Base-by-base conservation (phyloP, 2,888 invertebrate species). In the Polyommatus iphigenia region DNA sequence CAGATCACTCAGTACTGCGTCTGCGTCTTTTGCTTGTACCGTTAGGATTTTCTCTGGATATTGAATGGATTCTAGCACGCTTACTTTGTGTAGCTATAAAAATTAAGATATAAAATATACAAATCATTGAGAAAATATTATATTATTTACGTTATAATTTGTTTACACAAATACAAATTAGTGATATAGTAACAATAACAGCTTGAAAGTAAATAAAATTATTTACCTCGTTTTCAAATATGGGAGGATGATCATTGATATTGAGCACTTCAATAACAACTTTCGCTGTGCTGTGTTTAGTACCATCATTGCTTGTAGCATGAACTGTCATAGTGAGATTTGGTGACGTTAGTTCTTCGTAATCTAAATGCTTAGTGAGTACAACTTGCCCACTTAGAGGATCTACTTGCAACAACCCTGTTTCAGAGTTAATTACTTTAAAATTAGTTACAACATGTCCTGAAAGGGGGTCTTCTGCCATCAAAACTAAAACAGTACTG, bases 171-270 rank as follows among this genome's bases (percentile, higher is more conserved):
- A 46, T 29, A 29, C 0, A 62, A 41, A n/a, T 20, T 10, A 20
- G 8, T 59, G 8, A 2, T n/a, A 1, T n/a, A 7, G 57, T 57
- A 57, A 57, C 18, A 57, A 57, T 57, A n/a, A 46, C 13, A 13
- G 3, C 2, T 46, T 46, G 50, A 4, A 50, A 50, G 50, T 15
- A 0, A 57, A n/a, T 50, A 62, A 54, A 24, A 5, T 71, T 10
- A 10, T 8, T 54, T 87, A 95, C 96, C 82, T 95, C 94, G 83
- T 96, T 95, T 77, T 95, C 95, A 86, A 97, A 97, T 75, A 94
- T 89, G 0, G 98, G 98, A 79, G 95, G 94, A 86, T 98, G 97
- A 84, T 98, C 98, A 85, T 98, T 98, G 0, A 96, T 94, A 85
- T 98, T 97, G 77, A 95, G 93, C 0, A 98, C 95, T 81, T 95